Evolutionary conservation across 2,113 vertebrate genomes (phyloP).

Genomic region (Pelmatolapia mariae): DNA sequence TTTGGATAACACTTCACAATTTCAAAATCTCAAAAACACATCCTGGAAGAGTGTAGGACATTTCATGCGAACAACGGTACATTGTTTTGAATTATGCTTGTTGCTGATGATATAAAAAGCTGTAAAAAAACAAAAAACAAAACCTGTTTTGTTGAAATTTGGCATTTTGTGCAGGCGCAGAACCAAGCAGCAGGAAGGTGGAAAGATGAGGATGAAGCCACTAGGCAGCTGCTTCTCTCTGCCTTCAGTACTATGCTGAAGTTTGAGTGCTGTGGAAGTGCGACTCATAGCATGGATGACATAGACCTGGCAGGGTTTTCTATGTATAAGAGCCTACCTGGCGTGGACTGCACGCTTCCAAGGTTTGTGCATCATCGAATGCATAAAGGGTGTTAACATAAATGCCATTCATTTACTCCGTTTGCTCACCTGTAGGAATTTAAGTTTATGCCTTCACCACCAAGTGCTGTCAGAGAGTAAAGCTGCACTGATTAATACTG

Average conservation of each 20-base stretch:
- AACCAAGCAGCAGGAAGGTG: slow-evolving; percentile 39
- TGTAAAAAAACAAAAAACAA: not conserved
- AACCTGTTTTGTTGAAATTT: not conserved
- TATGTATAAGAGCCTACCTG: slow-evolving; percentile 76
- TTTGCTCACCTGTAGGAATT: not conserved
- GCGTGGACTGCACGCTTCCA: slow-evolving; percentile 87
- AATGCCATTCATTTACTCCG: not conserved
- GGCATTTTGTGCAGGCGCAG: slow-evolving; percentile 16
- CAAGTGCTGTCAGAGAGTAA: not conserved
- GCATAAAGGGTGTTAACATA: not conserved
- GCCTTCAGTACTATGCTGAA: slow-evolving; percentile 73
- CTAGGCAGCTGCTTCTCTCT: slow-evolving; percentile 62
- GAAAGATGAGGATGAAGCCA: slow-evolving; percentile 19
- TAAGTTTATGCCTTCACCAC: not conserved
- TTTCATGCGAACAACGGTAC: slow-evolving; percentile 71
- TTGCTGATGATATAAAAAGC: not conserved
- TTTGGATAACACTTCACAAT: slow-evolving; percentile 58
- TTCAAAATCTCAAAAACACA: not conserved
- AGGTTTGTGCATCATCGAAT: slow-evolving; percentile 58
- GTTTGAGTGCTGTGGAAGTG: slow-evolving; percentile 80
- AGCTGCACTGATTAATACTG: not conserved
- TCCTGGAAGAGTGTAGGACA: slow-evolving; percentile 74
- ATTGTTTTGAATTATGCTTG: not conserved
- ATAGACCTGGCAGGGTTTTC: slow-evolving; percentile 79
- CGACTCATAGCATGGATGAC: slow-evolving; percentile 82